A percentile compares a stretch with the other conserved stretches of the same genome.
Conservation (phyloP, 2,797 vertebrate species). For the Arctocebus calabarensis region DNA sequence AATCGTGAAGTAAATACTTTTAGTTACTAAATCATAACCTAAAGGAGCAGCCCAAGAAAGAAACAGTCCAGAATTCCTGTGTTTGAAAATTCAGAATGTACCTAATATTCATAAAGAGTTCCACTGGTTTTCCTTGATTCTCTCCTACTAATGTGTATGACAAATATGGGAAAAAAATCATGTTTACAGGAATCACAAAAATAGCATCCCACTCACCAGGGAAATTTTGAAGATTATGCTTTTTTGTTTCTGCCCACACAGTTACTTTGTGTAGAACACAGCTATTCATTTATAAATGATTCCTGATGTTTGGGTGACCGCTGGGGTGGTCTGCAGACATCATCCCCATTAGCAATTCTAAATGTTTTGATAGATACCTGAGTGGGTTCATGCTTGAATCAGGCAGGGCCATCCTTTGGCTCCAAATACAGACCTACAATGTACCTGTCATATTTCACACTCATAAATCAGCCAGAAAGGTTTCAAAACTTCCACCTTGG, state of each 20-base stretch:
- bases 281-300: constrained; percentile 65
- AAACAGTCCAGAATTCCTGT: neutral
- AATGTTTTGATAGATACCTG: constrained; percentile 60
- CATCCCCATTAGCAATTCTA: neutral
- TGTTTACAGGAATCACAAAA: constrained; percentile 59
- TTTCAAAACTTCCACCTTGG: constrained; percentile 69
- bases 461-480: constrained; percentile 74
- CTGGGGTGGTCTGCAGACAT: constrained; percentile 13
- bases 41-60: constrained; percentile 17
- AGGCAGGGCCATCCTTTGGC: constrained; percentile 35
- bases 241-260: constrained; percentile 6
- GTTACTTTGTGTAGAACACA: constrained; percentile 41
- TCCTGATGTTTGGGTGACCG: constrained; percentile 32
- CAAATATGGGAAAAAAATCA: neutral
- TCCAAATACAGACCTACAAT: constrained; percentile 64
- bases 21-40: constrained; percentile 10
- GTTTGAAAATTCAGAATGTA: constrained; percentile 6
- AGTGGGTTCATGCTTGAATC: constrained; percentile 57
- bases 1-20: constrained; percentile 35
- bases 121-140: neutral
- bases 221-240: neutral
- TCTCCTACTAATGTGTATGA: neutral
- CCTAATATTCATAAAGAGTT: neutral
- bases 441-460: constrained; percentile 60
- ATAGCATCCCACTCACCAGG: neutral